Evolutionary conservation across 2,797 vertebrate species (phyloP).

Genomic region (Alfaro cultratus): DNA sequence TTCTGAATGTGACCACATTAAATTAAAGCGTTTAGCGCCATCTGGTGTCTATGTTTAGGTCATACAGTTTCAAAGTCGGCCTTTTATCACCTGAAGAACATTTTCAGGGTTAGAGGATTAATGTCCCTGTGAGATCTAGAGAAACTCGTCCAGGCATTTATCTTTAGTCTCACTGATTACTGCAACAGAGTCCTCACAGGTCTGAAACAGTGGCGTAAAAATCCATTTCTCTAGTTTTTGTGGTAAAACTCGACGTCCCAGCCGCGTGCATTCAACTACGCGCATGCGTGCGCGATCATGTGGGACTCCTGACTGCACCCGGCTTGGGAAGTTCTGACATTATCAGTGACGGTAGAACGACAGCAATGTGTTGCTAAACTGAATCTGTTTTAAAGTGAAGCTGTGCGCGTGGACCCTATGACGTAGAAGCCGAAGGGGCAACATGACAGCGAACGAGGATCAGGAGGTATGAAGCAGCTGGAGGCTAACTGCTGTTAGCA

Average conservation of each 20-base stretch:
- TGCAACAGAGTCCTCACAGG: too few species aligned
- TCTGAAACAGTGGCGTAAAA: not conserved
- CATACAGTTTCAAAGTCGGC: not conserved
- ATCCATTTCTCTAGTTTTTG: not conserved
- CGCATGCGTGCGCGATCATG: not conserved
- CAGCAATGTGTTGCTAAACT: constrained; percentile 42
- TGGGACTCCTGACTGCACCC: not conserved
- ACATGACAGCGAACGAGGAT: constrained; percentile 94
- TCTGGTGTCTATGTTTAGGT: not conserved
- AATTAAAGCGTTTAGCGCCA: not conserved
- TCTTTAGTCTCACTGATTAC: too few species aligned
- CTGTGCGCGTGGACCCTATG: not conserved
- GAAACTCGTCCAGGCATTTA: too few species aligned
- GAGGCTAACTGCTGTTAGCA: constrained; percentile 19
- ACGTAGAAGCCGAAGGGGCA: not conserved
- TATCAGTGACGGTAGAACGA: constrained; percentile 3
- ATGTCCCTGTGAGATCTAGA: too few species aligned
- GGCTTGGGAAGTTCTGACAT: constrained; percentile 25
- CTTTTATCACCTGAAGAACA: not conserved
- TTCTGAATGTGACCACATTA: not conserved
- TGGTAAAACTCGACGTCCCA: not conserved
- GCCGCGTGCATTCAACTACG: not conserved
- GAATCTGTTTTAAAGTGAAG: too few species aligned
- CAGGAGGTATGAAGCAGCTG: constrained; percentile 85
- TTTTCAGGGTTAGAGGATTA: too few species aligned